Evolutionary conservation across 2,113 vertebrate genomes (phyloP), one percentile per base, ranked within the genome.

Genomic region (Camelus dromedarius): DNA sequence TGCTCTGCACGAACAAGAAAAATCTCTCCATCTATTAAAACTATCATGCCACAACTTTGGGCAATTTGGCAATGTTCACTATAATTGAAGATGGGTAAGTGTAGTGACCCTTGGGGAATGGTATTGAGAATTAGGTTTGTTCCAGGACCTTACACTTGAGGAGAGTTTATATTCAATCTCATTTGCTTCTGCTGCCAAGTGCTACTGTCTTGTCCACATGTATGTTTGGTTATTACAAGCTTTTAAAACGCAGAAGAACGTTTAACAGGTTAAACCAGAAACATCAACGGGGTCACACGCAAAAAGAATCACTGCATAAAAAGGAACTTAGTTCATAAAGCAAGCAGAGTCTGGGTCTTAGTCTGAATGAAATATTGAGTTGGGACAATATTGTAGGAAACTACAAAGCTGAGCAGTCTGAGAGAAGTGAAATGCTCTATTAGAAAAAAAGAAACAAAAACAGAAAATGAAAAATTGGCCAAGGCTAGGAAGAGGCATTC

Each of bases 341-440:
- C 38, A 86, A 96, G 70, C 9, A 58, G 56, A 67, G 30, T 64
- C 85, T 91, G 58, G 13, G 26, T 85, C 93, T 95, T 67, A 56
- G 60, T 69, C 42, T 30, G 72, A 91, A 72, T 42, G 54, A 94
- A 94, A 94, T 91, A 79, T 20, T 90, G 66, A 91, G 24, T 64
- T 69, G 60, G 46, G 30, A 56, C 18, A 67, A 54, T 10, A 42
- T 42, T 42, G 38, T 42, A 58, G 28, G 42, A n/a, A 16, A 32
- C 38, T 64, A 10, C 72, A 93, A 86, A 94, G 8, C n/a, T 48
- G 24, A 89, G 64, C 77, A 38, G 16, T 84, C 52, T 67, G 56
- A 72, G 80, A n/a, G 58, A 85, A 91, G 30, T 46, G 19, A 56
- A 86, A 96, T 52, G 26, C 48, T 72, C 24, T 84, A 80, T 80